phyloP scores from a whole-genome alignment of 1,140 invertebrate species.

The Lepidotrigona ventralis region DNA sequence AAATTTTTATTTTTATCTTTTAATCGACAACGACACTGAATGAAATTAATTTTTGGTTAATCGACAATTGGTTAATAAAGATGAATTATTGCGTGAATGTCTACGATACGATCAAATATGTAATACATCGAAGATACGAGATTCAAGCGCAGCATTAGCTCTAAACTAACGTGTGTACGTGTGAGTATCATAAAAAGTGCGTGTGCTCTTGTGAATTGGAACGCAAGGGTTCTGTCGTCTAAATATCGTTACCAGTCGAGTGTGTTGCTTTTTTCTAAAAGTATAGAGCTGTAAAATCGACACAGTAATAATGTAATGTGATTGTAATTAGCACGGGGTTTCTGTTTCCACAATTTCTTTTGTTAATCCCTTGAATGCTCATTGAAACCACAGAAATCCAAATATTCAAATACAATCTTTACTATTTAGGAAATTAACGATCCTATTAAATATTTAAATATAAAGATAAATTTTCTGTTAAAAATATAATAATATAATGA shows the following conservation, averaged over 20 bases:
- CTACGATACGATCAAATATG: neutral
- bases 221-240: conserved; percentile 12
- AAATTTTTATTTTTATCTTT: too few species aligned
- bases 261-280: neutral
- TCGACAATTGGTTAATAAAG: conserved; percentile 27
- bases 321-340: neutral
- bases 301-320: neutral
- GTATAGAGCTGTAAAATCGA: neutral
- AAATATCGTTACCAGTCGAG: neutral
- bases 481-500: too few species aligned
- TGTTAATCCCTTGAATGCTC: neutral
- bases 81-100: conserved; percentile 9
- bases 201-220: conserved; percentile 32
- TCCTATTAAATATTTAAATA: too few species aligned
- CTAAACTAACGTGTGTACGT: conserved; percentile 54
- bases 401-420: too few species aligned
- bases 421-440: too few species aligned
- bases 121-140: conserved; percentile 23
- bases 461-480: too few species aligned
- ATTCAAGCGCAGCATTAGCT: conserved; percentile 61
- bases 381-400: neutral
- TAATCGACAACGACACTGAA: neutral
- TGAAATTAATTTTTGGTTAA: conserved; percentile 30
- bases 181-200: neutral
- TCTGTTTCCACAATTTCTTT: conserved; percentile 22